phyloP scores from a whole-genome alignment of 2,888 invertebrate genomes.

The Brachylomia viminalis region DNA sequence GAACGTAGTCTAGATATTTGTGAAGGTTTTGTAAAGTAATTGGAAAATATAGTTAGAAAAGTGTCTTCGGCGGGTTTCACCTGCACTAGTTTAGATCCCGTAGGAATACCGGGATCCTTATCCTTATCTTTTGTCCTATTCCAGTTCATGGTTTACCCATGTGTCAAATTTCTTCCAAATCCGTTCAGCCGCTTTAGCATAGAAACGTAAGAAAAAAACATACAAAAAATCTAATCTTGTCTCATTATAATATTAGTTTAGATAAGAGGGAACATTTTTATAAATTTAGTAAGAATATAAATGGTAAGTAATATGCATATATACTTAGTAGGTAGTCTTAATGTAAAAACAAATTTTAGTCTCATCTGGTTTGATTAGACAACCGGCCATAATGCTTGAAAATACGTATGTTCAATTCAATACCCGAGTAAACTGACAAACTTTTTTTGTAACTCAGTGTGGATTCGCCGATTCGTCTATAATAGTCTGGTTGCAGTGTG shows the following conservation, averaged over 20 bases:
- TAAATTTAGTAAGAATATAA: background rate
- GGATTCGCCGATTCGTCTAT: background rate
- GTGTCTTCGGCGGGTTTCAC: background rate
- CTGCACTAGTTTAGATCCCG: no score
- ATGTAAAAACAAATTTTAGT: background rate
- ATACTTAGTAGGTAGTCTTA: background rate
- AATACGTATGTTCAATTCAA: background rate
- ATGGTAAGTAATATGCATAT: background rate
- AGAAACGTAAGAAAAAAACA: no score
- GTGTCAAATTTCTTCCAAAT: no score
- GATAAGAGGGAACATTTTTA: background rate
- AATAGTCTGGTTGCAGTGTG: constrained; percentile 11
- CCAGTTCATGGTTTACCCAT: no score
- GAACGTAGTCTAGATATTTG: constrained; percentile 33
- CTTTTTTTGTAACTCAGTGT: background rate
- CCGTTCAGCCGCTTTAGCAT: no score
- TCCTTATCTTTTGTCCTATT: no score
- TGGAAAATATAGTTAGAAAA: constrained; percentile 8
- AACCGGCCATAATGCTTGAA: background rate
- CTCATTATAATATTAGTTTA: no score
- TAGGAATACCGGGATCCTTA: no score
- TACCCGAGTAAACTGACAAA: background rate
- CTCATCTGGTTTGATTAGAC: background rate
- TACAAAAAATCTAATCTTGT: no score
- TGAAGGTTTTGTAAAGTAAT: constrained; percentile 16